Conservation (phyloP, 1,140 invertebrate species). For the Augochlora pura region DNA sequence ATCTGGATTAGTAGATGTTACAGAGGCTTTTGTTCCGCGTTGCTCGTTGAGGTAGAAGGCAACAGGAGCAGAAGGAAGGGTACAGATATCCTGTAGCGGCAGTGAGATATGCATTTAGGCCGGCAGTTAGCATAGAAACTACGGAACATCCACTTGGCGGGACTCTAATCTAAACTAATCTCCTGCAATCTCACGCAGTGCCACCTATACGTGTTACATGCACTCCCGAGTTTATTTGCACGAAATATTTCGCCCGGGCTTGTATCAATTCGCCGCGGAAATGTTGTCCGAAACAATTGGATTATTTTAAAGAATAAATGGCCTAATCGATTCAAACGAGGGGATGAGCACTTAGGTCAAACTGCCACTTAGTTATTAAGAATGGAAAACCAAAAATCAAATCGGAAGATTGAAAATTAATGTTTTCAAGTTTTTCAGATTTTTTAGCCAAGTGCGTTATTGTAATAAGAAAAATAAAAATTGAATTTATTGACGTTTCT, state of each 20-base stretch:
- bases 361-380: too few relatives aligned
- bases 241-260: constrained; percentile 45
- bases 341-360: too few relatives aligned
- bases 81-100: constrained; percentile 21
- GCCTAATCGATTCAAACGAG: too few relatives aligned
- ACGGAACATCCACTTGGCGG: constrained; percentile 65
- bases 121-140: constrained; percentile 72
- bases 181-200: constrained; percentile 64
- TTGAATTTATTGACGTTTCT: too few relatives aligned
- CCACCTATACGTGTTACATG: constrained; percentile 38
- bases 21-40: constrained; percentile 12
- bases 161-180: constrained; percentile 74
- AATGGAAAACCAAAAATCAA: too few relatives aligned
- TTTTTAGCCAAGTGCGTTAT: too few relatives aligned
- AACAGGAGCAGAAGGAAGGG: not conserved
- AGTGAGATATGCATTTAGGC: constrained; percentile 68
- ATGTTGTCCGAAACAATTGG: not conserved
- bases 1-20: not conserved
- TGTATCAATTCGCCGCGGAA: not conserved
- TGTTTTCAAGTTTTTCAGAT: too few relatives aligned
- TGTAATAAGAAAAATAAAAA: too few relatives aligned
- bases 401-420: too few relatives aligned
- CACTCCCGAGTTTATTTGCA: constrained; percentile 46
- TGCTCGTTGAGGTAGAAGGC: constrained; percentile 17
- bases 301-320: constrained; percentile 12